Conservation (phyloP, 1,140 invertebrate species). For the Rhyzopertha dominica region DNA sequence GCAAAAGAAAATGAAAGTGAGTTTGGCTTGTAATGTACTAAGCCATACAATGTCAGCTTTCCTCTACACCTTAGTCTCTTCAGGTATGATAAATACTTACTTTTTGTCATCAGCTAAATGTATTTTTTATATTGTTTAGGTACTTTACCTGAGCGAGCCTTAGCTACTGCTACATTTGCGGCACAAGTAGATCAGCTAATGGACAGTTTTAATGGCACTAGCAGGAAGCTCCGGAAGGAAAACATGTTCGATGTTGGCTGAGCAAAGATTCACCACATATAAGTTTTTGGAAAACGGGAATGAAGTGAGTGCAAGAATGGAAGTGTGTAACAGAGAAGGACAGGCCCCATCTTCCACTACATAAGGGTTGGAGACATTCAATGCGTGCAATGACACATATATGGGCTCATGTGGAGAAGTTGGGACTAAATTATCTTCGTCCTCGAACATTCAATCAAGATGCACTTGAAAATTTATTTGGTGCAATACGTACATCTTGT, state of each 20-base stretch:
- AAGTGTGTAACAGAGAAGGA: constrained; percentile 2
- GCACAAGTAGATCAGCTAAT: constrained; percentile 20
- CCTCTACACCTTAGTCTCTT: constrained; percentile 12
- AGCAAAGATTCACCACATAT: constrained; percentile 13
- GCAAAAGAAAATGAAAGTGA: constrained; percentile 15
- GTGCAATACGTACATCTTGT: constrained; percentile 13
- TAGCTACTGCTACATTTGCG: constrained; percentile 24
- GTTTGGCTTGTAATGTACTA: constrained; percentile 15
- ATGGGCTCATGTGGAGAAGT: constrained; percentile 10
- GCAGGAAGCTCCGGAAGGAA: constrained; percentile 14
- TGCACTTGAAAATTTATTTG: constrained; percentile 22
- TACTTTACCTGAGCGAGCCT: constrained; percentile 10
- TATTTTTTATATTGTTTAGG: constrained; percentile 6
- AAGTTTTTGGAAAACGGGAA: constrained; percentile 16
- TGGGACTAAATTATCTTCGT: constrained; percentile 4
- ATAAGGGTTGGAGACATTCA: constrained; percentile 10
- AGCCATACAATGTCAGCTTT: constrained; percentile 16
- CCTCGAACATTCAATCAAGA: constrained; percentile 17
- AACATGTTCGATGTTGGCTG: constrained; percentile 13
- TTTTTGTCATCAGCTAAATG: constrained; percentile 3
- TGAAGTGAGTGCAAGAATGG: constrained; percentile 17
- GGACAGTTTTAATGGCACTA: constrained; percentile 23
- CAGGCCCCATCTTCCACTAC: constrained; percentile 8
- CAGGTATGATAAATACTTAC: constrained; percentile 5
- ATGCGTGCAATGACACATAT: constrained; percentile 15